phyloP scores from a whole-genome alignment of 2,113 vertebrate genomes.

The Todiramphus saurophagus region DNA sequence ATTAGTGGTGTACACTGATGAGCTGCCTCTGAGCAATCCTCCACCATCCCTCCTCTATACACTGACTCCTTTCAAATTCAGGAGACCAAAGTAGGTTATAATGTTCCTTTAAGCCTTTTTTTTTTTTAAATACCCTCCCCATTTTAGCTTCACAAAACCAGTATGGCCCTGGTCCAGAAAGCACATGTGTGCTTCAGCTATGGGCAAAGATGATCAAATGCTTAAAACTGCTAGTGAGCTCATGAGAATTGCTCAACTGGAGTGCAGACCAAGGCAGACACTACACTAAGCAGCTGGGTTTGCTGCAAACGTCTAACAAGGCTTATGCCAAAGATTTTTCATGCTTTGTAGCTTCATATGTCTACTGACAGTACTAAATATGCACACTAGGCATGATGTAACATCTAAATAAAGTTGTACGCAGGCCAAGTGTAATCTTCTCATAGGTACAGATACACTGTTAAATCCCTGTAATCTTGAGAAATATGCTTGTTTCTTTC shows the following conservation, averaged over 20 bases:
- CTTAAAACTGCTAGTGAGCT: neutral
- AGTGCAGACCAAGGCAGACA: neutral
- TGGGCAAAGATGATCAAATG: neutral
- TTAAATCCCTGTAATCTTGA: neutral
- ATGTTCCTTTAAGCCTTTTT: neutral
- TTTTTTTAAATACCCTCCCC: neutral
- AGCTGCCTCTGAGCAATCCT: neutral
- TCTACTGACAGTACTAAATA: neutral
- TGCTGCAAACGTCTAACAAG: neutral
- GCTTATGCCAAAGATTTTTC: neutral
- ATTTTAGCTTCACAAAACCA: neutral
- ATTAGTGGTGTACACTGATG: neutral
- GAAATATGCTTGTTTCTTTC: neutral
- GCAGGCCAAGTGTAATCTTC: neutral
- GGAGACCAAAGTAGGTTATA: neutral
- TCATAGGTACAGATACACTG: neutral
- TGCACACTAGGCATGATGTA: neutral
- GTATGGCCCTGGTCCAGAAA: neutral
- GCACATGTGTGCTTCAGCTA: neutral
- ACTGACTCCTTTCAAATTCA: neutral
- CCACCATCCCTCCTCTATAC: neutral
- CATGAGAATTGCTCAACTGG: neutral
- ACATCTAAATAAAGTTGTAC: slow-evolving; percentile 6
- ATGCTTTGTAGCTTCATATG: neutral
- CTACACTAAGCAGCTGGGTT: neutral